Evolutionary conservation across 2,113 vertebrate species (phyloP).

Genomic region (Emydocephalus ijimae): DNA sequence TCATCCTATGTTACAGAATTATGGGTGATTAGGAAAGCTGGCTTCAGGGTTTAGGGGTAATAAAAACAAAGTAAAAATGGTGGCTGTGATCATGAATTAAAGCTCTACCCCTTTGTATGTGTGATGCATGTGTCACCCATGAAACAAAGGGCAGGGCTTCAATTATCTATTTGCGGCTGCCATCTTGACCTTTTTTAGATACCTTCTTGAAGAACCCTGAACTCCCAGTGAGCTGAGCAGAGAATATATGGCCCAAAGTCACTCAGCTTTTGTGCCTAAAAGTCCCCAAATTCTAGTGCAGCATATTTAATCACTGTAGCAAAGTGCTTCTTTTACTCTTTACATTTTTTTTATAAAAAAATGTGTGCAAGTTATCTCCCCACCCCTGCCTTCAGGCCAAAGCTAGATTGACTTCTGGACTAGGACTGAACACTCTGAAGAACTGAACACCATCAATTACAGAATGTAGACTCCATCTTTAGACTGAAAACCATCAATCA

Average conservation of each 20-base stretch:
- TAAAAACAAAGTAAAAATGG: background rate
- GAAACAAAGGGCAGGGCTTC: background rate
- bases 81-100: background rate
- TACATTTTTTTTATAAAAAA: background rate
- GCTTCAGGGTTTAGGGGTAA: background rate
- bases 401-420: background rate
- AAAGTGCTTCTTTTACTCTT: background rate
- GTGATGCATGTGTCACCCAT: background rate
- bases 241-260: background rate
- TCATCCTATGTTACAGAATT: background rate
- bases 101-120: background rate
- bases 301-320: background rate
- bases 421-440: background rate
- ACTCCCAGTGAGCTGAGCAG: background rate
- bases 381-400: background rate
- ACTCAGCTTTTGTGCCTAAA: background rate
- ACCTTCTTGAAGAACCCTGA: background rate
- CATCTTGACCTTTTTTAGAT: background rate
- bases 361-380: background rate
- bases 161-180: background rate
- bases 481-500: background rate
- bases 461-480: background rate
- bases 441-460: background rate
- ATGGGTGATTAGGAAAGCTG: background rate
- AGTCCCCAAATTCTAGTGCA: background rate